Evolutionary conservation across 2,113 vertebrate genomes (phyloP).

Genomic region (Dissostichus mawsoni): DNA sequence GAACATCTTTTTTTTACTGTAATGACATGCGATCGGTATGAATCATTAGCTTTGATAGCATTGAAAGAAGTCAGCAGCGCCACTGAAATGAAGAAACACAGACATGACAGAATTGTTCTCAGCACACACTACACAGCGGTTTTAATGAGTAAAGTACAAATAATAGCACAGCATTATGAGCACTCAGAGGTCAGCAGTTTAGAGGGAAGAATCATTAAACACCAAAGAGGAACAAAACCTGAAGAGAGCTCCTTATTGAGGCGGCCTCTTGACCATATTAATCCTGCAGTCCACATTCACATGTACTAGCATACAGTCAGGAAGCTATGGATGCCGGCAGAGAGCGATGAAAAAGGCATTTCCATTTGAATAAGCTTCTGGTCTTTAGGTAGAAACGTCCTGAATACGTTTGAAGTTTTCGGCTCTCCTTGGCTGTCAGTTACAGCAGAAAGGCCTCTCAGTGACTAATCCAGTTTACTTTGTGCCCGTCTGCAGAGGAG

Average conservation of each 20-base stretch:
- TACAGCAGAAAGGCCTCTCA: slow-evolving; percentile 65
- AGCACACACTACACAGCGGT: background rate
- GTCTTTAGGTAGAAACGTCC: slow-evolving; percentile 57
- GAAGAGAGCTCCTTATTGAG: slow-evolving; percentile 24
- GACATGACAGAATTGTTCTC: background rate
- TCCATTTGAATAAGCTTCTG: slow-evolving; percentile 71
- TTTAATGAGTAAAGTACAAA: slow-evolving; percentile 12
- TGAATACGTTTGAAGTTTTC: slow-evolving; percentile 70
- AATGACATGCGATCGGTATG: background rate
- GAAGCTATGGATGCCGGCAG: slow-evolving; percentile 55
- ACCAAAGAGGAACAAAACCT: slow-evolving; percentile 38
- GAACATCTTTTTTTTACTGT: background rate
- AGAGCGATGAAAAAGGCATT: slow-evolving; percentile 63
- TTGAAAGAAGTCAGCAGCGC: background rate
- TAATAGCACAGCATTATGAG: background rate
- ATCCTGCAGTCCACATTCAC: slow-evolving; percentile 43
- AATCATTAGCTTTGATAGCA: background rate
- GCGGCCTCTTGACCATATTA: slow-evolving; percentile 43
- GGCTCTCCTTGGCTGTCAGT: slow-evolving; percentile 67
- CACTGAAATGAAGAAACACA: background rate
- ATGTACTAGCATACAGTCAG: slow-evolving; percentile 72
- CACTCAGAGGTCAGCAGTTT: background rate
- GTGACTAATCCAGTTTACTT: slow-evolving; percentile 78
- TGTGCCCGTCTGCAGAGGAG: slow-evolving; percentile 62
- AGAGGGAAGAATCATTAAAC: slow-evolving; percentile 31